Conservation (phyloP, 2,797 vertebrate genomes). For the Alauda arvensis region DNA sequence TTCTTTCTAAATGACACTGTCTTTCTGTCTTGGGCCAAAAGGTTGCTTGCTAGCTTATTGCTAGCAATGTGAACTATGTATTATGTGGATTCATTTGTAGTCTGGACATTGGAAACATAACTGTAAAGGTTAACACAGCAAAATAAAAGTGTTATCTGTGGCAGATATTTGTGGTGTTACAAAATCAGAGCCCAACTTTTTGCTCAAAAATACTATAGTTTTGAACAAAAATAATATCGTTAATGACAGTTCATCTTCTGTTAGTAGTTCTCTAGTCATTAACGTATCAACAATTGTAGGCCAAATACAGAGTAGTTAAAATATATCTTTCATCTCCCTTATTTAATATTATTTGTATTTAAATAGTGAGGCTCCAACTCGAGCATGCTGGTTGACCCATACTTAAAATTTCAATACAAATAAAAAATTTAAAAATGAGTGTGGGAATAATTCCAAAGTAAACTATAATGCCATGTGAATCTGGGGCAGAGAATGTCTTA, state of each 20-base stretch:
- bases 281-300: background rate
- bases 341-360: background rate
- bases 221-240: background rate
- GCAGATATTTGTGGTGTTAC: background rate
- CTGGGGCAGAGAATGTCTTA: background rate
- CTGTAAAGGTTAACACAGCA: background rate
- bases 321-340: background rate
- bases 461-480: background rate
- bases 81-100: background rate
- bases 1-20: background rate
- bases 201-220: background rate
- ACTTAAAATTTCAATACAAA: background rate
- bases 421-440: background rate
- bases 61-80: background rate
- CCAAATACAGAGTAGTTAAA: background rate
- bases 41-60: background rate
- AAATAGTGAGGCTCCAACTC: background rate
- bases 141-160: background rate
- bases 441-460: background rate
- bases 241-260: background rate
- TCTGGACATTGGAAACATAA: background rate
- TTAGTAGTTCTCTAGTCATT: background rate
- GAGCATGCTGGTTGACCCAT: background rate
- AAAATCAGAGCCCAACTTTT: background rate
- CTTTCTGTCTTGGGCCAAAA: background rate